phyloP scores from a whole-genome alignment of 2,113 vertebrate species.

The Pogona vitticeps region DNA sequence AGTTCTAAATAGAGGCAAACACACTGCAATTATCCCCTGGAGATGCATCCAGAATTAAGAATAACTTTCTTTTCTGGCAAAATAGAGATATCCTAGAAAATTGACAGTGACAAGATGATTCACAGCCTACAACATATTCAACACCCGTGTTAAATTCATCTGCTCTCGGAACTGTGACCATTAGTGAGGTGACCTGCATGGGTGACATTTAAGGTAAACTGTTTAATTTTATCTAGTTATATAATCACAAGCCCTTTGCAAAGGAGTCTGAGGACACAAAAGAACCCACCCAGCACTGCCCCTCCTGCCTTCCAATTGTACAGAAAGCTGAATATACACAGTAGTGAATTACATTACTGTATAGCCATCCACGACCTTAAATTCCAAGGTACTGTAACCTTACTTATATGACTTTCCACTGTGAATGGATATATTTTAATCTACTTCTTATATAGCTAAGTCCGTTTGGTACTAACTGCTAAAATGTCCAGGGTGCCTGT shows the following conservation, averaged over 20 bases:
- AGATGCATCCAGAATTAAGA: slow-evolving; percentile 80
- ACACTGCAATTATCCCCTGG: slow-evolving; percentile 80
- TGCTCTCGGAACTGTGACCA: slow-evolving; percentile 89
- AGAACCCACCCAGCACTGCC: background rate
- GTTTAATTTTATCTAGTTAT: slow-evolving; percentile 88
- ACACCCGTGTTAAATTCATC: slow-evolving; percentile 96
- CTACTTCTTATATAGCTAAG: slow-evolving; percentile 45
- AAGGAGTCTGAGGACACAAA: slow-evolving; percentile 56
- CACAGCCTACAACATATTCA: slow-evolving; percentile 92
- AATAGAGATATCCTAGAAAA: slow-evolving; percentile 98
- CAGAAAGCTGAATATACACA: slow-evolving; percentile 4
- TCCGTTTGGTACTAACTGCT: slow-evolving; percentile 47
- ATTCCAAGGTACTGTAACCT: slow-evolving; percentile 33
- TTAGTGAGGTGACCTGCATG: slow-evolving; percentile 87
- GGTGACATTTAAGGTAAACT: slow-evolving; percentile 96
- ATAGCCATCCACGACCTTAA: slow-evolving; percentile 40
- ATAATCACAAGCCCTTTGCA: slow-evolving; percentile 78
- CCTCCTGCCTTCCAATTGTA: background rate
- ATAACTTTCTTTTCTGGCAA: slow-evolving; percentile 85
- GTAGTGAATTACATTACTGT: slow-evolving; percentile 32
- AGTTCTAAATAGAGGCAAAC: slow-evolving; percentile 79
- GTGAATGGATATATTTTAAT: slow-evolving; percentile 61
- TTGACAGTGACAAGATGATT: slow-evolving; percentile 98
- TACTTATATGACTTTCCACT: slow-evolving; percentile 36
- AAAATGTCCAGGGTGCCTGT: slow-evolving; percentile 47